A percentile compares a stretch with the other conserved stretches of the same genome.
Evolutionary conservation across 2,113 vertebrate genomes (phyloP).

Genomic region (Elephas maximus): DNA sequence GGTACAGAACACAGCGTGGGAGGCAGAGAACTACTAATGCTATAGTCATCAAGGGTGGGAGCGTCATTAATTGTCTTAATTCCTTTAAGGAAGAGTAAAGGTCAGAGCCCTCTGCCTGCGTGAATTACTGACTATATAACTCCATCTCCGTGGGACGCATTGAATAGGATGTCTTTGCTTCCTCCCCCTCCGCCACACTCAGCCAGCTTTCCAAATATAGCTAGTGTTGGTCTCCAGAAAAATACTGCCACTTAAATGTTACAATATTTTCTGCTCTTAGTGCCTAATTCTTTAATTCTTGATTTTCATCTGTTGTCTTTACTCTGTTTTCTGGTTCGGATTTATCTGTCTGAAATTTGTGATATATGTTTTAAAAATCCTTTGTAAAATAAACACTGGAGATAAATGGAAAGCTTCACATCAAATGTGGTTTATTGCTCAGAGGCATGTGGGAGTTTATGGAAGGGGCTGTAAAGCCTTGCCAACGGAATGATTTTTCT

Average conservation of each 20-base stretch:
- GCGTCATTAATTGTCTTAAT: constrained; percentile 79
- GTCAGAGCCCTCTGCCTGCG: constrained; percentile 57
- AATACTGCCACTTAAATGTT: constrained; percentile 51
- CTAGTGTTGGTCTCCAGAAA: constrained; percentile 56
- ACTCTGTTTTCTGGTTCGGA: constrained; percentile 81
- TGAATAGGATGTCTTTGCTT: constrained; percentile 14
- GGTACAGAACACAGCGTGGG: neutral
- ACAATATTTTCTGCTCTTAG: constrained; percentile 41
- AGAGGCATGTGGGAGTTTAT: constrained; percentile 77
- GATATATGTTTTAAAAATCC: constrained; percentile 81
- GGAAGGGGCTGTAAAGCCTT: constrained; percentile 69
- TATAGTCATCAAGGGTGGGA: neutral
- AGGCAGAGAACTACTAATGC: neutral
- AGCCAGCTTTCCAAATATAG: constrained; percentile 22
- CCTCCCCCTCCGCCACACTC: neutral
- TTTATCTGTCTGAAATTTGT: constrained; percentile 80
- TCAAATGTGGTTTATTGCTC: constrained; percentile 81
- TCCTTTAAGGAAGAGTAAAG: constrained; percentile 69
- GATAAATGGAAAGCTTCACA: constrained; percentile 82
- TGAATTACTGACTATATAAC: constrained; percentile 68
- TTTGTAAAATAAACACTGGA: constrained; percentile 84
- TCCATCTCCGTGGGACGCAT: constrained; percentile 56
- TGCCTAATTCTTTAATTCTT: constrained; percentile 73
- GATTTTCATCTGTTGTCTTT: constrained; percentile 75
- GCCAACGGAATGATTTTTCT: constrained; percentile 78